Evolutionary conservation across 2,888 invertebrate genomes (phyloP).

Genomic region (Campaea margaritaria): DNA sequence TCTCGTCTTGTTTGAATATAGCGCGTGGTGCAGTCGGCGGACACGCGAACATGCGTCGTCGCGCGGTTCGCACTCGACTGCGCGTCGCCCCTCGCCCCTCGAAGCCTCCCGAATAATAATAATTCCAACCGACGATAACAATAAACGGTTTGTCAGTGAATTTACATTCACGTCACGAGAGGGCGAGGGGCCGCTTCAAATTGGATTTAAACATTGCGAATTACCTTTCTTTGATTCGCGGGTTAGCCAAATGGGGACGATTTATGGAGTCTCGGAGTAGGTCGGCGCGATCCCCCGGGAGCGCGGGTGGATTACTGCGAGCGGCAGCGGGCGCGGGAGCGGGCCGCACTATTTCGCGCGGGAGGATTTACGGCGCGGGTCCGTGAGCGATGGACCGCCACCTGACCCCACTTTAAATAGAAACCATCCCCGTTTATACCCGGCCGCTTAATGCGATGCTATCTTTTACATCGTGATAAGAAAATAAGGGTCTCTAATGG

Average conservation of each 20-base stretch:
- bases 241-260: slow-evolving; percentile 81
- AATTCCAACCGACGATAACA: slow-evolving; percentile 46
- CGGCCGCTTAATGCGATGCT: slow-evolving; percentile 73
- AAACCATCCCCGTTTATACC: slow-evolving; percentile 67
- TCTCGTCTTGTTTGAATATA: not conserved
- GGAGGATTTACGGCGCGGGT: slow-evolving; percentile 64
- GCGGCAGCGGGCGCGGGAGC: slow-evolving; percentile 35
- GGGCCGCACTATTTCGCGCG: slow-evolving; percentile 49
- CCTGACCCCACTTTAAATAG: slow-evolving; percentile 65
- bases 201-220: slow-evolving; percentile 82
- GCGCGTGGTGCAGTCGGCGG: slow-evolving; percentile 10
- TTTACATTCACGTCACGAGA: slow-evolving; percentile 57
- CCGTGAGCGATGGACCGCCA: slow-evolving; percentile 57
- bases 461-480: slow-evolving; percentile 71
- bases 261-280: slow-evolving; percentile 64
- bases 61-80: slow-evolving; percentile 33
- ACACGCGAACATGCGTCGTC: slow-evolving; percentile 30
- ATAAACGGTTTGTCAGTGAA: slow-evolving; percentile 56
- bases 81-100: slow-evolving; percentile 33
- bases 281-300: slow-evolving; percentile 51
- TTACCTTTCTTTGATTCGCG: slow-evolving; percentile 82
- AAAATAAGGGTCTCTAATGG: slow-evolving; percentile 45
- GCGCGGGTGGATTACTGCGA: slow-evolving; percentile 34
- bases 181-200: slow-evolving; percentile 59
- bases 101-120: slow-evolving; percentile 23